Base-by-base conservation (phyloP, 2,888 invertebrate species). In the Protonemura montana region DNA sequence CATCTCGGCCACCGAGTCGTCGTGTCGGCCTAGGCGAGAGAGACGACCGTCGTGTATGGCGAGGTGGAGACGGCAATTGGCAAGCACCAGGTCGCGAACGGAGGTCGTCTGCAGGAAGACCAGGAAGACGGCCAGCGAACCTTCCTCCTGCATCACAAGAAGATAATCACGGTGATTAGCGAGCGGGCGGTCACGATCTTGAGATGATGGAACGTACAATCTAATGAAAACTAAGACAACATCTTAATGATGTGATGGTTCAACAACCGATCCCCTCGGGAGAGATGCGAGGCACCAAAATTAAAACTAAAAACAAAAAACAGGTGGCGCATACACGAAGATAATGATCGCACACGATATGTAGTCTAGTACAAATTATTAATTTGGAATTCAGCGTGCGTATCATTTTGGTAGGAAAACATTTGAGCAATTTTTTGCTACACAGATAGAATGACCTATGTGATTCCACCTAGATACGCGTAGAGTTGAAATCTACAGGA, bases 51-150 rank as follows among this genome's bases (percentile, higher is more conserved):
- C 91, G 89, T 91, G 91, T 76, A 91, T 90, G n/a, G 91, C 91
- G 87, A 93, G 91, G 90, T 93, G 93, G 83, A 93, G 90, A 41
- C 93, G 91, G 81, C 93, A 92, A 89, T 93, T 93, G 89, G 93
- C 92, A 86, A 93, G 90, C 88, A 92, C 93, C 89, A 93, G 89
- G 89, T 93, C 93, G 86, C 93, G 91, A 13, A 93, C 91, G 87
- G 91, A 91, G 86, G 93, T 93, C 87, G 92, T 91, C 88, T 91
- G 90, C 87, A 93, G 90, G 88, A 93, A 91, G 86, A 92, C 91
- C 86, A 92, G 91, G 89, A 93, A 91, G 80, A 92, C 92, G 28
- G 92, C 91, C 86, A 93, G 89, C 29, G 92, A 92, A 82, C 91
- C 91, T 85, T 92, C 91, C 89, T 92, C 92, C 92, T 92, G 90